Conservation (phyloP, 2,888 invertebrate genomes). For the Himalopsyche tibetana region DNA sequence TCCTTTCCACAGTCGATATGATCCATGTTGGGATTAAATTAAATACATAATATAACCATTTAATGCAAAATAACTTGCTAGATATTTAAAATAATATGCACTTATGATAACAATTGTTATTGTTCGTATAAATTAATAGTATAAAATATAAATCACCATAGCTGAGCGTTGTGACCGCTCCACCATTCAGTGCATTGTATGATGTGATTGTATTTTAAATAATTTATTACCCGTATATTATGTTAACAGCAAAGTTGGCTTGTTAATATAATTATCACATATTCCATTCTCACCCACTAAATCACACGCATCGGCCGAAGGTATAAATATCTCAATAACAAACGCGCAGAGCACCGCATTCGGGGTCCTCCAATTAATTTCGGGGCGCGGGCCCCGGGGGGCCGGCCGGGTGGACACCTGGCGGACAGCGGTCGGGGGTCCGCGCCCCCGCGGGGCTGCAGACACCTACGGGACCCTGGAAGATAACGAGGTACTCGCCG, state of each 20-base stretch:
- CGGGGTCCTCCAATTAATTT: slow-evolving; percentile 60
- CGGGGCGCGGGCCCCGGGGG: slow-evolving; percentile 52
- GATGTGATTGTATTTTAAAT: neutral
- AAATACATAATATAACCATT: too few relatives aligned
- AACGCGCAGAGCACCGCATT: slow-evolving; percentile 49
- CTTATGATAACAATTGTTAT: too few relatives aligned
- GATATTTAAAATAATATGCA: too few relatives aligned
- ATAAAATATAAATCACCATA: too few relatives aligned
- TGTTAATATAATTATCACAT: slow-evolving; percentile 30
- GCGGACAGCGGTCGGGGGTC: slow-evolving; percentile 51
- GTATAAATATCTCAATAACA: slow-evolving; percentile 43
- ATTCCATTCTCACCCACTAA: slow-evolving; percentile 27
- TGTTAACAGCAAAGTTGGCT: neutral
- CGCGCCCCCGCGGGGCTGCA: slow-evolving; percentile 53
- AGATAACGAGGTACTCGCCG: slow-evolving; percentile 57
- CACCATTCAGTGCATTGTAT: neutral
- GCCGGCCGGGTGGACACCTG: slow-evolving; percentile 51
- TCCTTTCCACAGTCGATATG: too few relatives aligned
- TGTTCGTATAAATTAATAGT: too few relatives aligned
- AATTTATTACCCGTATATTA: neutral
- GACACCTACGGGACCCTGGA: slow-evolving; percentile 42
- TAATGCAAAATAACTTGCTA: too few relatives aligned
- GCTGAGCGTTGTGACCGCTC: too few relatives aligned
- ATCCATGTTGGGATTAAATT: too few relatives aligned
- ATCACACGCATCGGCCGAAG: slow-evolving; percentile 1